Evolutionary conservation across 2,113 vertebrate genomes (phyloP).

Genomic region (Dicrurus megarhynchus): DNA sequence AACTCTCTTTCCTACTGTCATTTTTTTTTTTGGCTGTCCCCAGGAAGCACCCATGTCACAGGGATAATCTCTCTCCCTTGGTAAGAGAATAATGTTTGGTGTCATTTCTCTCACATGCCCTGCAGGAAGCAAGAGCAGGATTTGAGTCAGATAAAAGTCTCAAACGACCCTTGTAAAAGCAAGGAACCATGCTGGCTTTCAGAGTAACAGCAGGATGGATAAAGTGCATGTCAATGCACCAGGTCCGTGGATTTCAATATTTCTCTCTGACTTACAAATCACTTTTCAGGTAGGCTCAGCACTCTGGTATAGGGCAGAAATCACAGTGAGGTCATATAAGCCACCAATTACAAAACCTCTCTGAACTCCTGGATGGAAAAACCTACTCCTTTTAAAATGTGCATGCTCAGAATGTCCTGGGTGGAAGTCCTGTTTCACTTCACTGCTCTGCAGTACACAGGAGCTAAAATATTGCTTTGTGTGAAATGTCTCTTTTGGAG

Average conservation of each 20-base stretch:
- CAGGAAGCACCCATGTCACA: neutral
- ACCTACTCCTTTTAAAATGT: neutral
- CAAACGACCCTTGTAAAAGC: conserved; percentile 34
- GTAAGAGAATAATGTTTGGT: neutral
- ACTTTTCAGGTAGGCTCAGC: neutral
- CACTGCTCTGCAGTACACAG: neutral
- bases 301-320: neutral
- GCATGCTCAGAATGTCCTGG: neutral
- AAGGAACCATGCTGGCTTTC: neutral
- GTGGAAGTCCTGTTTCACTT: neutral
- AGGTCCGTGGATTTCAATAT: neutral
- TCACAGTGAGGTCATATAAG: neutral
- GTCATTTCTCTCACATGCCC: neutral
- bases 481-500: neutral
- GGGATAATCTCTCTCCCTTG: neutral
- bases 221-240: neutral
- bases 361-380: neutral
- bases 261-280: neutral
- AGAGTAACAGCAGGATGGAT: neutral
- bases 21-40: neutral
- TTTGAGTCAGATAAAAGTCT: conserved; percentile 38
- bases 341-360: neutral
- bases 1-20: neutral
- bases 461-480: neutral
- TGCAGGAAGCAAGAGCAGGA: conserved; percentile 7